Evolutionary conservation across 2,113 vertebrate species (phyloP).

Genomic region (Corvus moneduloides): DNA sequence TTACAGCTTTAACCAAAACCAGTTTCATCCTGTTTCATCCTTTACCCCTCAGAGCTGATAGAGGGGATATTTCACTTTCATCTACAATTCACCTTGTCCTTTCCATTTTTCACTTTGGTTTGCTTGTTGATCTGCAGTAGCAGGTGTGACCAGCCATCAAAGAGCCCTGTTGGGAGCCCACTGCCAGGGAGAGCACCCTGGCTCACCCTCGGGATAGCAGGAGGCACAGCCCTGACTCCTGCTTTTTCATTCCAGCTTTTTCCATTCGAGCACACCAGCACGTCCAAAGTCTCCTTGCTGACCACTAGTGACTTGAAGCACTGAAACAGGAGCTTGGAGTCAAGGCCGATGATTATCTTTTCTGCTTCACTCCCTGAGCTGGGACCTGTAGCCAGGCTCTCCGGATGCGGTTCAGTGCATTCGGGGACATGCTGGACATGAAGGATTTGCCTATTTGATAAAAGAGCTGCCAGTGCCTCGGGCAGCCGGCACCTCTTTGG

Average conservation of each 20-base stretch:
- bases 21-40: constrained; percentile 44
- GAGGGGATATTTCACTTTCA: not conserved
- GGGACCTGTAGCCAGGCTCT: not conserved
- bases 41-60: not conserved
- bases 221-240: not conserved
- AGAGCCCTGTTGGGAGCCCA: not conserved
- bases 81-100: not conserved
- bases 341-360: not conserved
- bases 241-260: not conserved
- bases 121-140: not conserved
- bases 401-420: not conserved
- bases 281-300: not conserved
- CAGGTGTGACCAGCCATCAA: not conserved
- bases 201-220: not conserved
- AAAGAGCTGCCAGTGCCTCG: not conserved
- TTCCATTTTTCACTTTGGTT: not conserved
- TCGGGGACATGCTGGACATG: not conserved
- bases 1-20: constrained; percentile 44
- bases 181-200: not conserved
- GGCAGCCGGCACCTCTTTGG: not conserved
- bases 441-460: not conserved
- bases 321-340: constrained; percentile 14
- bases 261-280: not conserved
- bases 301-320: not conserved
- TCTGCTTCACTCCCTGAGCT: not conserved